phyloP scores from a whole-genome alignment of 2,888 invertebrate species.

The Pyrrhosoma nymphula region DNA sequence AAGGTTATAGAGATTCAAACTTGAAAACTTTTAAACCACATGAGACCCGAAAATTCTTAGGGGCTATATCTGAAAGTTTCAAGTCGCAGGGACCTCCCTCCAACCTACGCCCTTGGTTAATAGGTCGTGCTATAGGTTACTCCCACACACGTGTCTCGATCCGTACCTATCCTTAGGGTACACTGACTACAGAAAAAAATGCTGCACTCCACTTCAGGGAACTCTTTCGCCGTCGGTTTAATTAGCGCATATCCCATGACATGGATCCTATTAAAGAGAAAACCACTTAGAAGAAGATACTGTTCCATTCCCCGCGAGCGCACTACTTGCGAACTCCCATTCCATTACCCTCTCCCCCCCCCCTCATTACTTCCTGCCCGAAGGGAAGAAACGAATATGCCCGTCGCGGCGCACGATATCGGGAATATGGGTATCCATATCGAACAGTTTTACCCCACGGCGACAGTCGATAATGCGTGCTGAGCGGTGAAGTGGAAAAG shows the following conservation, averaged over 20 bases:
- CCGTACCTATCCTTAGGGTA: neutral
- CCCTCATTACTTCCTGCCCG: neutral
- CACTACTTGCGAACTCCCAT: neutral
- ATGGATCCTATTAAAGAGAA: neutral
- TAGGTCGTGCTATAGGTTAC: too few species aligned
- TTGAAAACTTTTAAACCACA: too few species aligned
- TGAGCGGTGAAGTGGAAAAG: neutral
- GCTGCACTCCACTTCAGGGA: neutral
- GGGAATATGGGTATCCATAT: neutral
- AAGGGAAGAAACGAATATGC: neutral
- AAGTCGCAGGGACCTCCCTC: too few species aligned
- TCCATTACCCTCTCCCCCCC: neutral
- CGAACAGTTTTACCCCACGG: neutral
- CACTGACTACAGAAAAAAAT: neutral
- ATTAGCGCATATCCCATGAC: slow-evolving; percentile 7
- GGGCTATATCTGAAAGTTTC: too few species aligned
- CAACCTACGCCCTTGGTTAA: too few species aligned
- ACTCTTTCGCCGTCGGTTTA: neutral
- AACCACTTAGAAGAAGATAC: slow-evolving; percentile 15
- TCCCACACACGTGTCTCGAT: too few species aligned
- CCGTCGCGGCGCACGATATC: neutral
- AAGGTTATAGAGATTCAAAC: too few species aligned
- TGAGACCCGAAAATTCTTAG: too few species aligned
- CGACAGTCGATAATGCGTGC: neutral
- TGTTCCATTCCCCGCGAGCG: neutral